A percentile compares a stretch with the other conserved stretches of the same genome.
These are phyloP conservation scores for Mergus octosetaceus DNA, from an alignment of 2,797 vertebrate species.

Conservation along the genomic window DNA sequence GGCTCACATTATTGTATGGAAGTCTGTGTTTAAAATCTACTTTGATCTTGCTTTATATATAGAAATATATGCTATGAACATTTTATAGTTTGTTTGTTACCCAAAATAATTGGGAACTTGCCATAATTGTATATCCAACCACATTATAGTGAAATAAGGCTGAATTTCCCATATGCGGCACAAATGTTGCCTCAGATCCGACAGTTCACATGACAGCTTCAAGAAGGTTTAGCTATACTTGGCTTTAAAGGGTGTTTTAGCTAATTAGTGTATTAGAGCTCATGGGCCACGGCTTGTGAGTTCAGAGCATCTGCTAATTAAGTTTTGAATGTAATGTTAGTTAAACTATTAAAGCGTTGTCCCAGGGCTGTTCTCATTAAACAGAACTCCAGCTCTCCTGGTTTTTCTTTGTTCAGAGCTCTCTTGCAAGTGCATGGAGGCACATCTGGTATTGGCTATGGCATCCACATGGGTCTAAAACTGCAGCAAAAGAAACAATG, in stretches of 20 bases:
- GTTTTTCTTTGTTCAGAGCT: conserved; percentile 59
- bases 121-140: background rate
- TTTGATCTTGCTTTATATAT: background rate
- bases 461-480: conserved; percentile 52
- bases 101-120: background rate
- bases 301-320: conserved; percentile 78
- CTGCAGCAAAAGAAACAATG: conserved; percentile 61
- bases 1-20: background rate
- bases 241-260: conserved; percentile 67
- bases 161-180: conserved; percentile 6
- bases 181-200: conserved; percentile 53
- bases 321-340: conserved; percentile 77
- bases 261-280: conserved; percentile 76
- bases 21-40: background rate
- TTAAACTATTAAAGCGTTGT: conserved; percentile 76
- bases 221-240: conserved; percentile 51
- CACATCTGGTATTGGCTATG: conserved; percentile 56
- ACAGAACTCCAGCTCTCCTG: conserved; percentile 53
- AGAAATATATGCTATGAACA: background rate
- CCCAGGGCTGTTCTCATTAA: conserved; percentile 69
- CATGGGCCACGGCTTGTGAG: conserved; percentile 65
- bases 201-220: conserved; percentile 30
- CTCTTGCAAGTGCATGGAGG: conserved; percentile 22
- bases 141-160: background rate
- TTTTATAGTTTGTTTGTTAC: conserved; percentile 14